Conservation (phyloP, 1,140 invertebrate genomes). For the Capitella teleta region DNA sequence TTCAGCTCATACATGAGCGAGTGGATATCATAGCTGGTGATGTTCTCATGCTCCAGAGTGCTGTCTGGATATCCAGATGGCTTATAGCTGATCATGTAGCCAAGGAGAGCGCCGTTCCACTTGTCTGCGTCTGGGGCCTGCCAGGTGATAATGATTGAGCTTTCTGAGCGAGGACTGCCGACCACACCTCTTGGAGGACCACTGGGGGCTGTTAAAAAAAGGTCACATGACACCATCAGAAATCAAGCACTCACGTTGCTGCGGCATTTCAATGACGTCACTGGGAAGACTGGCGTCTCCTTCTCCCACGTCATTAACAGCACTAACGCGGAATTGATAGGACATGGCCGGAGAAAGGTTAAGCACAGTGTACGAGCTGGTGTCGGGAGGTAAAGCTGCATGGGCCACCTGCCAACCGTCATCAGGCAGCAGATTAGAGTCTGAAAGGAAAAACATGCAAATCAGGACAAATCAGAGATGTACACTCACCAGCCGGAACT, state of each 20-base stretch:
- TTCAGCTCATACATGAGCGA: conserved; percentile 14
- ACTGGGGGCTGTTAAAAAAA: conserved; percentile 24
- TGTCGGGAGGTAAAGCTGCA: conserved; percentile 68
- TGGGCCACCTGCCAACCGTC: conserved; percentile 69
- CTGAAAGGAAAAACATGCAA: neutral
- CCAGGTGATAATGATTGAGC: conserved; percentile 95
- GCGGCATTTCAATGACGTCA: conserved; percentile 63
- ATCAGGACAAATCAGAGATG: neutral
- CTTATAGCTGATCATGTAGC: conserved; percentile 83
- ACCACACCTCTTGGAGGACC: conserved; percentile 27
- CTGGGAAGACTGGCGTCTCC: conserved; percentile 79
- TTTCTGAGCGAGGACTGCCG: conserved; percentile 37
- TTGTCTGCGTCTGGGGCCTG: conserved; percentile 84
- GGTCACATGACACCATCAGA: neutral
- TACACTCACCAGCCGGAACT: conserved; percentile 10
- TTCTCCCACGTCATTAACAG: conserved; percentile 81
- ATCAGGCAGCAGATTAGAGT: neutral
- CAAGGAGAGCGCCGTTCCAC: conserved; percentile 85
- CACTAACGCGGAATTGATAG: conserved; percentile 91
- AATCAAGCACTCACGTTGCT: conserved; percentile 64
- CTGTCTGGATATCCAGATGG: conserved; percentile 77
- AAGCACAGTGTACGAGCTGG: conserved; percentile 61
- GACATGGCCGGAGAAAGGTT: conserved; percentile 84
- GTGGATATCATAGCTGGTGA: conserved; percentile 53
- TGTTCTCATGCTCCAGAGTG: conserved; percentile 53